phyloP scores from a whole-genome alignment of 2,113 vertebrate genomes.

The Pipa parva region DNA sequence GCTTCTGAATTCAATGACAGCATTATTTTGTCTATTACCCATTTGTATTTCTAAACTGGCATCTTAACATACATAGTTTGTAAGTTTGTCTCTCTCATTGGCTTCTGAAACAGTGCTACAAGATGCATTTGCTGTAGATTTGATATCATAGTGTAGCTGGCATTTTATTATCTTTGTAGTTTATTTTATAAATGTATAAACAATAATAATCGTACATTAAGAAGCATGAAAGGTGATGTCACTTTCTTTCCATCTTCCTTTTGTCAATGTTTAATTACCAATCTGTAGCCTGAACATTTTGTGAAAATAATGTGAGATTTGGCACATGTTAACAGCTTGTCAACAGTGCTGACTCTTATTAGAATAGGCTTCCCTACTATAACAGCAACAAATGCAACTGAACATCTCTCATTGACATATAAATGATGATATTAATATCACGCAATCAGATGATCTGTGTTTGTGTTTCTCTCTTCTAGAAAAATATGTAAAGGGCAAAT shows the following conservation, averaged over 20 bases:
- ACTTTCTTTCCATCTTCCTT: conserved; percentile 3
- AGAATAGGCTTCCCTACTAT: conserved; percentile 7
- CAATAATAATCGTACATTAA: background rate
- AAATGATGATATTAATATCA: conserved; percentile 23
- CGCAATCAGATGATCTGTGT: conserved; percentile 3
- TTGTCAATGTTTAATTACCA: conserved; percentile 27
- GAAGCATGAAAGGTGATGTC: background rate
- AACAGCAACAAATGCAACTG: conserved; percentile 21
- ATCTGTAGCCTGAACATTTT: conserved; percentile 22
- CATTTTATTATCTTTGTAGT: too few relatives aligned
- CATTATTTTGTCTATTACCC: too few relatives aligned
- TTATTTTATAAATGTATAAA: background rate
- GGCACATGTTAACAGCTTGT: conserved; percentile 38
- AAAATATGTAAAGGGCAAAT: background rate
- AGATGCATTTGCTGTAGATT: too few relatives aligned
- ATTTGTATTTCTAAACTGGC: too few relatives aligned
- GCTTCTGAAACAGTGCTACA: too few relatives aligned
- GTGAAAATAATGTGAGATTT: conserved; percentile 38
- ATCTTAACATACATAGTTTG: too few relatives aligned
- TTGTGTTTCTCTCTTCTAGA: background rate
- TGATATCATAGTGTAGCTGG: too few relatives aligned
- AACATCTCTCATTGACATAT: conserved; percentile 12
- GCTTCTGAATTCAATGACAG: too few relatives aligned
- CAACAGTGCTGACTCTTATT: conserved; percentile 37
- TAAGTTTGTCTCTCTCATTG: too few relatives aligned